A percentile compares a stretch with the other conserved stretches of the same genome.
Evolutionary conservation across 2,113 vertebrate species (phyloP).

Genomic region (Entomyzon cyanotis): DNA sequence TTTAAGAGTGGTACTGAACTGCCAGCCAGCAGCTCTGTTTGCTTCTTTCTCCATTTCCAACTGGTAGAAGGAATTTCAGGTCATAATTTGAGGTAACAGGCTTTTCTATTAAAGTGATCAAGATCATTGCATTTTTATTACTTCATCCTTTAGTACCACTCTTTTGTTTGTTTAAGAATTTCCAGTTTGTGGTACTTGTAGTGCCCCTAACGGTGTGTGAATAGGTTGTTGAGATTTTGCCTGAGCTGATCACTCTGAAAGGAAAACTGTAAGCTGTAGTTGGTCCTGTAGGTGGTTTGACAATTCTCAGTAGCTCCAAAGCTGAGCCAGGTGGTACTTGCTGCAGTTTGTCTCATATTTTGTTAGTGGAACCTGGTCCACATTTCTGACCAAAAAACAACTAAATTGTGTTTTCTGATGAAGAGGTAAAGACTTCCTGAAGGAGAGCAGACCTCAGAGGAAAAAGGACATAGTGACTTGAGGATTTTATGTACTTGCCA

Average conservation of each 20-base stretch:
- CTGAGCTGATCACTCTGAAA: neutral
- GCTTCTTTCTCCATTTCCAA: neutral
- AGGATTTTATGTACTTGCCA: neutral
- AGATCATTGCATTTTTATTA: neutral
- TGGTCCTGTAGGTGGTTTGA: neutral
- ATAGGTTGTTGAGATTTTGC: neutral
- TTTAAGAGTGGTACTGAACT: neutral
- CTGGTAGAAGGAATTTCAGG: neutral
- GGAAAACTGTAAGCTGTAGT: neutral
- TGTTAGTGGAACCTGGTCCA: neutral
- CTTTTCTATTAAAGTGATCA: neutral
- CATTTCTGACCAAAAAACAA: neutral
- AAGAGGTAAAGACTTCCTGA: neutral
- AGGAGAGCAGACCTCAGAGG: neutral
- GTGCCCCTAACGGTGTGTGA: neutral
- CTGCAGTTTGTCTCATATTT: neutral
- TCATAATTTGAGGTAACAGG: neutral
- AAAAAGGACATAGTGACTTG: neutral
- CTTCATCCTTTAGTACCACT: neutral
- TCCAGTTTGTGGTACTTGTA: fast-evolving
- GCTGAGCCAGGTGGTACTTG: neutral
- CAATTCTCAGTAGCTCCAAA: neutral
- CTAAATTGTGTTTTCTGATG: neutral
- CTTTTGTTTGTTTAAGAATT: neutral
- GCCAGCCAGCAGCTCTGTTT: neutral